Base-by-base conservation (phyloP, 92 coral and sea anemone genomes). In the Virgularia gustaviana region DNA sequence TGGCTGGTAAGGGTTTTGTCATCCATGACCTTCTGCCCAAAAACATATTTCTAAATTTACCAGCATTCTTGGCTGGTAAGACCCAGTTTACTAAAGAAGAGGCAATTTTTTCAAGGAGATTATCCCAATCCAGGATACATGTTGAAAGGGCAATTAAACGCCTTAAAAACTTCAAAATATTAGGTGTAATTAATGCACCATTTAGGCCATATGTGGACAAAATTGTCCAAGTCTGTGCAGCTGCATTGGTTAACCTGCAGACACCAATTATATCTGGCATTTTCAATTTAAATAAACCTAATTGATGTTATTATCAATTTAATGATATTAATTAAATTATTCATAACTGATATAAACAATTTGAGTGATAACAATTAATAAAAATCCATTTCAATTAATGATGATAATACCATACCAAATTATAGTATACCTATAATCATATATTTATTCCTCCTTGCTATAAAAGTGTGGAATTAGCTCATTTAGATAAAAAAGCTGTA, bases 81-180 rank as follows among this genome's bases (percentile, higher is more conserved):
- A 63, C 79, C 2, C 74, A 71, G 56, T 88, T 84, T 41, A 81
- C 82, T 36, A 80, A 65, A 42, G 85, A 76, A 49, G 86, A 87
- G 51, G 83, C 80, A 52, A 70, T 35, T 41, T 74, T 65, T 16
- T 67, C 88, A 6, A 78, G 80, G 43, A 23, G 57, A 19, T 82
- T 82, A 31, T 79, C 85, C 22, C 70, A 44, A 31, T 77, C 84
- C 55, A 36, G 85, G 13, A 86, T 86, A 3, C 87, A 85, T 81
- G 83, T 84, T 27, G 90, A 85, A 43, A 37, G 84, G 49, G 83
- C 87, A 42, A 85, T 79, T 76, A 85, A 84, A 29, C 42, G 90
- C 57, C 45, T 86, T 2, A 83, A 78, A 37, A 81, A 79, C 44
- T 86, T 73, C 44, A 83, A 79, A 20, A 86, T 86, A 18, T 54